Evolutionary conservation across 1,140 invertebrate species (phyloP).

Genomic region (Calosoma granatense): DNA sequence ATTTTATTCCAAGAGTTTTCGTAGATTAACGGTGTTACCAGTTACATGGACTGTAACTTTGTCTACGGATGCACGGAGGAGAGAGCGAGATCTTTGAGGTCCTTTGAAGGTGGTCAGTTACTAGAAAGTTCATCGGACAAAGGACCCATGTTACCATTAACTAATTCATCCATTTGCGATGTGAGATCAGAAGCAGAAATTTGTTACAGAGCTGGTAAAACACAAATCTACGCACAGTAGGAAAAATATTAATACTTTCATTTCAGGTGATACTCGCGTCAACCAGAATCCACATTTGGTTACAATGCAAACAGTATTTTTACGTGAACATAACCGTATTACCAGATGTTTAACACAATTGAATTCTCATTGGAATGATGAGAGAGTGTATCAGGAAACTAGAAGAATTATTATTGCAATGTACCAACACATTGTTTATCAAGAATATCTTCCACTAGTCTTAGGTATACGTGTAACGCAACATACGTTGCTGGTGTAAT

Average conservation of each 20-base stretch:
- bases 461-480: too few species aligned
- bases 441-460: constrained; percentile 56
- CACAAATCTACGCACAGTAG: neutral
- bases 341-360: constrained; percentile 36
- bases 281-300: constrained; percentile 52
- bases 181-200: constrained; percentile 42
- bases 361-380: constrained; percentile 48
- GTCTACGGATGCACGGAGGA: constrained; percentile 60
- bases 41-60: constrained; percentile 68
- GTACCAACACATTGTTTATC: constrained; percentile 63
- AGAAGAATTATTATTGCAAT: constrained; percentile 53
- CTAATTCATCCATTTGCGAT: constrained; percentile 40
- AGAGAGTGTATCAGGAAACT: constrained; percentile 51
- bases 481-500: too few species aligned
- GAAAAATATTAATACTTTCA: constrained; percentile 5
- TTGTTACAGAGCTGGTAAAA: constrained; percentile 41
- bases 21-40: constrained; percentile 47
- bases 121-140: constrained; percentile 43
- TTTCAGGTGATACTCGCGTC: constrained; percentile 43
- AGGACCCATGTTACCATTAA: constrained; percentile 51
- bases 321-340: constrained; percentile 61
- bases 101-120: constrained; percentile 48
- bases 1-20: too few species aligned
- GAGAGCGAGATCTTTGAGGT: constrained; percentile 44
- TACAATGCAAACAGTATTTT: constrained; percentile 54